A percentile compares a stretch with the other conserved stretches of the same genome.
These are phyloP conservation scores for Dicrostonyx torquatus DNA, from an alignment of 2,797 vertebrate species.

Conservation along the genomic window DNA sequence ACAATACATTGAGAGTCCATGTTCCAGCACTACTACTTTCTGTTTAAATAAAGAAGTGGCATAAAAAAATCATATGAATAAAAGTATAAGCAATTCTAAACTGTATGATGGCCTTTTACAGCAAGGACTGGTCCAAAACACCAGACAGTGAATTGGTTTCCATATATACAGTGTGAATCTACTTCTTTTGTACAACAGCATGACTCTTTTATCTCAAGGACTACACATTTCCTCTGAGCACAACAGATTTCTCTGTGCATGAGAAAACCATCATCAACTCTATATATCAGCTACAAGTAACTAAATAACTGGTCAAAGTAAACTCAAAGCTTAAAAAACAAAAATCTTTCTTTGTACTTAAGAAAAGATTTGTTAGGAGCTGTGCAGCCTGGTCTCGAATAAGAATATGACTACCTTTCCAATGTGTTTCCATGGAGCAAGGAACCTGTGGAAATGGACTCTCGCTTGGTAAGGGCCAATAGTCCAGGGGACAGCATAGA, in stretches of 20 bases:
- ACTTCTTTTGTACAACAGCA: background rate
- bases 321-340: slow-evolving; percentile 33
- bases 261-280: background rate
- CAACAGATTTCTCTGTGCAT: background rate
- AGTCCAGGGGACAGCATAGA: no score
- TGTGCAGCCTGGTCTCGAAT: no score
- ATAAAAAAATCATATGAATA: background rate
- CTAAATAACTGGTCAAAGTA: background rate
- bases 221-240: background rate
- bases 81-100: slow-evolving; percentile 31
- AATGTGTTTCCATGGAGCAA: no score
- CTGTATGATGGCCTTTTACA: background rate
- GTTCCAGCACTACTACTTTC: slow-evolving; percentile 98
- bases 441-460: no score
- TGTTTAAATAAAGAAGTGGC: slow-evolving; percentile 77
- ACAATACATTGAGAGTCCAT: slow-evolving; percentile 98
- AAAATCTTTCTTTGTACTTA: background rate
- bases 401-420: no score
- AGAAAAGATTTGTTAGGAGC: background rate
- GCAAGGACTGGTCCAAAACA: background rate
- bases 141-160: background rate
- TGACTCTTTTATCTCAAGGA: background rate
- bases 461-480: no score
- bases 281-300: background rate
- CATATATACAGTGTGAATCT: background rate